Evolutionary conservation across 2,113 vertebrate genomes (phyloP), one percentile per base, ranked within the genome.

Genomic region (Variabilichromis moorii): DNA sequence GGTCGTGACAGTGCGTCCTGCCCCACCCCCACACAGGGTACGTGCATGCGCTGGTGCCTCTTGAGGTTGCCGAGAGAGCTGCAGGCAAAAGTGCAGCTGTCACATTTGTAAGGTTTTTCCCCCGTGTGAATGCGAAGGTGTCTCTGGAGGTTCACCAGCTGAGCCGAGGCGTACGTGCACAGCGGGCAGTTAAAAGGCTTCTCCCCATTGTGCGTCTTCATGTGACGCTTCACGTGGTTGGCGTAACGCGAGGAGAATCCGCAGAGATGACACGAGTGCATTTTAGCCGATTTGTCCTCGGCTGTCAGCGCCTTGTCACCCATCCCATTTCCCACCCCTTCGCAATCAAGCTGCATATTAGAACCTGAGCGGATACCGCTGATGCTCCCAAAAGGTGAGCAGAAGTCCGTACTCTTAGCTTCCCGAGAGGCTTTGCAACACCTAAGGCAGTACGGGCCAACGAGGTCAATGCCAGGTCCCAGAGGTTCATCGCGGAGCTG

Each of bases 191-290:
- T 97, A 4, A 97, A 99, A 2, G 98, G 98, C 96, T 99, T 99
- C 96, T 99, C 98, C 26, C 98, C 98, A 3, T 98, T 99, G 96
- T 99, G 98, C 1, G 98, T 99, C 97, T 99, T 98, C 98, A 99
- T 99, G 96, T 99, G 98, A 61, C 98, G 97, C 95, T 98, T 99
- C 85, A 99, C 97, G 50, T 99, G 98, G 96, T 98, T 99, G 94
- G 98, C 98, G 94, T 99, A 99, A 90, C 98, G 98, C 2, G 98
- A 99, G 50, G 97, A 98, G 91, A 99, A 99, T 95, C 98, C 97
- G 81, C 98, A 99, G 61, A 98, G 96, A 91, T 97, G 97, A 94
- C 98, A 99, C 59, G 97, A 97, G 95, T 98, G 98, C 85, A 99
- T 95, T 47, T 98, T 97, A 81, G 96, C 90, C 40, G 79, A 80